Evolutionary conservation across 2,797 vertebrate species (phyloP), one percentile per base, ranked within the genome.

Genomic region (Amblyopsis hoosieri): DNA sequence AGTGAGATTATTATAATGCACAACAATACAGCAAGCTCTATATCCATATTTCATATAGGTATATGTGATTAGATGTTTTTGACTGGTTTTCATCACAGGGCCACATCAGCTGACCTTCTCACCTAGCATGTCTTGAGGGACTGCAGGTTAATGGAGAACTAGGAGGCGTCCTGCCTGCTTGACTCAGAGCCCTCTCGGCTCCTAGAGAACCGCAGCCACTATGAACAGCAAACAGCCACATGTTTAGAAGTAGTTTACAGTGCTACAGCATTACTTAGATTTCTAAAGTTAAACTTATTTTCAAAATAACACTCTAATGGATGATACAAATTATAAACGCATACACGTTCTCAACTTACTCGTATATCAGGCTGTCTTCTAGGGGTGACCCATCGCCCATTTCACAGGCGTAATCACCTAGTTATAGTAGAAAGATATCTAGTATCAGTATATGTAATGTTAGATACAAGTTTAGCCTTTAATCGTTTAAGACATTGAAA

Each of bases 301-400:
- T n/a, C 31, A 33, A 54, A 29, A 29, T 3, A 14, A 6, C 9
- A 56, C n/a, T 19, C 23, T 37, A 14, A 7, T 6, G 33, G 54
- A 12, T 9, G 33, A 37, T n/a, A 12, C 9, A 31, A 42, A 7
- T 7, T n/a, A 57, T 12, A 23, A 54, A 62, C 17, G 4, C 46
- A 46, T 47, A 46, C 4, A 52, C 83, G 96, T 94, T 84, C 99
- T 97, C 23, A 29, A 29, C 23, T 29, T 96, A 94, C 1, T 93
- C 97, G 83, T 93, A 95, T 84, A 94, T 94, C 79, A 96, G 84
- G 60, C 94, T 96, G 72, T 95, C 95, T 7, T 94, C 94, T 17
- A 89, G 75, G 0, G 93, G 89, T 50, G 94, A 95, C 50, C 84
- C 93, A 63, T 79, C 81, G 2, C 90, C 87, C 19, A 78, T 78